Conservation (phyloP, 2,113 vertebrate genomes). For the Pangasianodon hypophthalmus region DNA sequence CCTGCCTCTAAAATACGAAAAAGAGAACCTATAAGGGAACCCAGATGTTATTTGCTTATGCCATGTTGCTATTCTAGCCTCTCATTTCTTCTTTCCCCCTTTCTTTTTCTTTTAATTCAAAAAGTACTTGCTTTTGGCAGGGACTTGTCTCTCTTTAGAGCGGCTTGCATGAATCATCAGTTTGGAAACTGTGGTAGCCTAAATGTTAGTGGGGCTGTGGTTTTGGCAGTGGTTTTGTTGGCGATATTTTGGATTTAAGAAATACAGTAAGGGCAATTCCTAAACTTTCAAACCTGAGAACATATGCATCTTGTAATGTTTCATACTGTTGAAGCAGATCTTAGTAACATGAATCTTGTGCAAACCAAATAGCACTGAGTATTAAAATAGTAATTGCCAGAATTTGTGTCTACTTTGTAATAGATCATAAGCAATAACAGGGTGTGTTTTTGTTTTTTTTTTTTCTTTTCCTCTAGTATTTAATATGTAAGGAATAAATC, state of each 20-base stretch:
- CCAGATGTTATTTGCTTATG: neutral
- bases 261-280: neutral
- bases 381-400: neutral
- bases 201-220: slow-evolving; percentile 29
- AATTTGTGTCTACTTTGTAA: neutral
- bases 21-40: neutral
- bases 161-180: slow-evolving; percentile 51
- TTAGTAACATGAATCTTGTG: neutral
- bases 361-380: neutral
- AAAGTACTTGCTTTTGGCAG: slow-evolving; percentile 38
- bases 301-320: neutral
- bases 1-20: neutral
- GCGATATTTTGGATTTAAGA: slow-evolving; percentile 37
- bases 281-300: neutral
- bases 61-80: neutral
- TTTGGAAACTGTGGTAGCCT: slow-evolving; percentile 50
- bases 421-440: neutral
- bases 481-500: neutral
- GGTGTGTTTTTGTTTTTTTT: neutral
- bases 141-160: slow-evolving; percentile 23
- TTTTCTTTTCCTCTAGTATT: neutral
- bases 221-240: slow-evolving; percentile 27
- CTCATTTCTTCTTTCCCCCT: neutral
- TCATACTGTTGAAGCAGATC: too few species aligned
- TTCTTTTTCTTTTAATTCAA: slow-evolving; percentile 14